Evolutionary conservation across 2,888 invertebrate species (phyloP).

Genomic region (Malachius bipustulatus): DNA sequence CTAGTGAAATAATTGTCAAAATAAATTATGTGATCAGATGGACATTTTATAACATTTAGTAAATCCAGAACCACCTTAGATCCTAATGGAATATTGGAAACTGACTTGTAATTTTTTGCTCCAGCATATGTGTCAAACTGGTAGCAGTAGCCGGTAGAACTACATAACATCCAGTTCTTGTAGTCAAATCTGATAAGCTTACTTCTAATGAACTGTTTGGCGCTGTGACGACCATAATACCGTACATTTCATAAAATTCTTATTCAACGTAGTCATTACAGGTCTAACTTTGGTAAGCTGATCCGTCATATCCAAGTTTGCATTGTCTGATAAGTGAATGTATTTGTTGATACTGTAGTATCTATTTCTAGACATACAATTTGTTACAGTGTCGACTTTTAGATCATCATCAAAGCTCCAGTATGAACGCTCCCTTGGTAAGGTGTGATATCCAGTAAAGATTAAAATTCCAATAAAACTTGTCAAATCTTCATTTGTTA

Average conservation of each 20-base stretch:
- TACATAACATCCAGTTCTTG: conserved; percentile 3
- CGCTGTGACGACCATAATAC: not conserved
- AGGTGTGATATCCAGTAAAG: conserved; percentile 3
- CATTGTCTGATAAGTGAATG: conserved; percentile 11
- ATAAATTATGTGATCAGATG: too few relatives aligned
- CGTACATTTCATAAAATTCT: conserved; percentile 5
- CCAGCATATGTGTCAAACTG: conserved; percentile 1
- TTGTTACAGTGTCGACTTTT: not conserved
- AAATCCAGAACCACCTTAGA: conserved; percentile 4
- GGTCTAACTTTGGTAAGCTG: conserved; percentile 11
- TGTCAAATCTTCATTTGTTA: not conserved
- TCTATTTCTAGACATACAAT: conserved; percentile 5
- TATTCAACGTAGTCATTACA: conserved; percentile 8
- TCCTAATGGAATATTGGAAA: not conserved
- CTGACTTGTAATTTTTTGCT: not conserved
- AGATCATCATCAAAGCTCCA: conserved; percentile 6
- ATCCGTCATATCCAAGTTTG: conserved; percentile 8
- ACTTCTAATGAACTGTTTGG: not conserved
- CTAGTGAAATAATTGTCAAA: conserved; percentile 1
- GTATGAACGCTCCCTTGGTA: not conserved
- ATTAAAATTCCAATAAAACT: conserved; percentile 3
- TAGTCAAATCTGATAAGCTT: too few relatives aligned
- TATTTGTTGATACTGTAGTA: conserved; percentile 8
- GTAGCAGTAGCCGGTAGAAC: not conserved
- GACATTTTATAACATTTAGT: not conserved